Evolutionary conservation across 2,113 vertebrate species (phyloP).

Genomic region (Sceloporus tristichus): DNA sequence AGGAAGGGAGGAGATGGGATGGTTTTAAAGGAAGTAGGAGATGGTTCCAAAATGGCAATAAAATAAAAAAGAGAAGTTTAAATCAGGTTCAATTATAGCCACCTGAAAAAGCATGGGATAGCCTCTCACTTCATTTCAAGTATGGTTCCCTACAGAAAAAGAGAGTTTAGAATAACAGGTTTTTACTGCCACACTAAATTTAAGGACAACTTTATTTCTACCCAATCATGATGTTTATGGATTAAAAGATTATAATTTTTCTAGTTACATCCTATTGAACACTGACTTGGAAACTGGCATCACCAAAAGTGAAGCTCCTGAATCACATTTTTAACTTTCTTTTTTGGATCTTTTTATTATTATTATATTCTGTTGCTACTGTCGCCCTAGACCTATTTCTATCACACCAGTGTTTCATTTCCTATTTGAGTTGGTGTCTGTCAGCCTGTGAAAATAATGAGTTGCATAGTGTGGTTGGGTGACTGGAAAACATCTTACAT

Average conservation of each 20-base stretch:
- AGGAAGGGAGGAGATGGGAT: not conserved
- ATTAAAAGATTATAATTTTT: not conserved
- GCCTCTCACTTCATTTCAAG: not conserved
- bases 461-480: too few relatives aligned
- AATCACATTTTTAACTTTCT: not conserved
- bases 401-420: not conserved
- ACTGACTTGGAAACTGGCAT: not conserved
- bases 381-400: not conserved
- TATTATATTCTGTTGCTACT: too few relatives aligned
- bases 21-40: not conserved
- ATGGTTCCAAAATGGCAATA: not conserved
- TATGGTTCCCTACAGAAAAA: not conserved
- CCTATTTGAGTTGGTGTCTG: not conserved
- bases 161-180: not conserved
- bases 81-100: not conserved
- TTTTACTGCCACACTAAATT: not conserved
- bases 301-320: not conserved
- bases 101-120: not conserved
- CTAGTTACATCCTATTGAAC: not conserved
- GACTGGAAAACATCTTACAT: too few relatives aligned
- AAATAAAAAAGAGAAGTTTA: not conserved
- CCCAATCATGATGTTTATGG: not conserved
- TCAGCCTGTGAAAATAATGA: not conserved
- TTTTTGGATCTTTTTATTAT: not conserved
- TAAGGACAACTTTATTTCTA: not conserved